Evolutionary conservation across 2,888 invertebrate species (phyloP).

Genomic region (Pegoplata infirma): DNA sequence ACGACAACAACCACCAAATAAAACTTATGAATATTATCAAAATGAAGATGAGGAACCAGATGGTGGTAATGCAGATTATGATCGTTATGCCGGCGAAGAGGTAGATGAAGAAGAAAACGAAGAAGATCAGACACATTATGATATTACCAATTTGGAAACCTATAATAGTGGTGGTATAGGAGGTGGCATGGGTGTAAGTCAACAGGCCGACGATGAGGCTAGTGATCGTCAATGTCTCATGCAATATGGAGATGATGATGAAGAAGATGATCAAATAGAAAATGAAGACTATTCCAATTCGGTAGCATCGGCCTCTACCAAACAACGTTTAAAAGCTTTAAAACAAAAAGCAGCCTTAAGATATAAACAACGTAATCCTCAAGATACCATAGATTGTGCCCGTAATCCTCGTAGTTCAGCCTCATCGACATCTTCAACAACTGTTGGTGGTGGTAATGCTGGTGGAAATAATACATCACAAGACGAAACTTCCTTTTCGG

Average conservation of each 20-base stretch:
- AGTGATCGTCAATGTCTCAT: slow-evolving; percentile 72
- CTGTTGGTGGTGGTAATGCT: slow-evolving; percentile 72
- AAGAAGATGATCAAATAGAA: slow-evolving; percentile 68
- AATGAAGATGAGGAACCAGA: slow-evolving; percentile 62
- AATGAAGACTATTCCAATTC: slow-evolving; percentile 74
- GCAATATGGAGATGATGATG: slow-evolving; percentile 64
- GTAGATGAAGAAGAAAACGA: slow-evolving; percentile 70
- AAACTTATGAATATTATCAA: slow-evolving; percentile 70
- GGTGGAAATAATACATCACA: slow-evolving; percentile 71
- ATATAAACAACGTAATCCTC: slow-evolving; percentile 63
- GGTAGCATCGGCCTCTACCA: slow-evolving; percentile 71
- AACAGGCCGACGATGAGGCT: slow-evolving; percentile 68
- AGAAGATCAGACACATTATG: slow-evolving; percentile 76
- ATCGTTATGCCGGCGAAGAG: slow-evolving; percentile 67
- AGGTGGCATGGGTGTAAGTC: slow-evolving; percentile 45
- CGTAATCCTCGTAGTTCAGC: slow-evolving; percentile 62
- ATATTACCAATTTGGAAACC: slow-evolving; percentile 75
- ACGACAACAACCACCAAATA: slow-evolving; percentile 64
- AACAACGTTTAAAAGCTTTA: slow-evolving; percentile 71
- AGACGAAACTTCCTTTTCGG: slow-evolving; percentile 77
- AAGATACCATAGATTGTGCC: slow-evolving; percentile 68
- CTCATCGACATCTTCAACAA: slow-evolving; percentile 76
- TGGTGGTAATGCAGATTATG: slow-evolving; percentile 70
- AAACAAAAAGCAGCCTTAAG: slow-evolving; percentile 69
- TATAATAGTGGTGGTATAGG: slow-evolving; percentile 70